Percentiles rank a stretch among this genome's conserved stretches.
These are phyloP conservation scores for Scaptomyza montana DNA, from an alignment of 1,140 invertebrate species.

Conservation along the genomic window DNA sequence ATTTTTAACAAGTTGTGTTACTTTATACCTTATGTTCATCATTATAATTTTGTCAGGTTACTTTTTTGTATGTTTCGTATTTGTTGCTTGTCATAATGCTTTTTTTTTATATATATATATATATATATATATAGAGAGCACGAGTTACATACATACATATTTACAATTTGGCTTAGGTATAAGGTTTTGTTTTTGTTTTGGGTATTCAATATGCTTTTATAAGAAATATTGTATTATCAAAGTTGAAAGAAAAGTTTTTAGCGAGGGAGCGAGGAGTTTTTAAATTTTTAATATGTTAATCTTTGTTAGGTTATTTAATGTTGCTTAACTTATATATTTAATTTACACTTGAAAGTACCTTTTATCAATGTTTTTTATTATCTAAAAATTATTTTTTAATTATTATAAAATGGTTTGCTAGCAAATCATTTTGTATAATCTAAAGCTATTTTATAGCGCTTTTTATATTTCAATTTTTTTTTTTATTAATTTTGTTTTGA, in stretches of 20 bases:
- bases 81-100: constrained; percentile 60
- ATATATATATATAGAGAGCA: constrained; percentile 33
- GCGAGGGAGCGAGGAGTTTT: constrained; percentile 48
- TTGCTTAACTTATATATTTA: constrained; percentile 27
- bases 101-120: not conserved
- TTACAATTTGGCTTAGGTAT: constrained; percentile 50
- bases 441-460: constrained; percentile 72
- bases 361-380: constrained; percentile 5
- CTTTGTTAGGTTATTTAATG: constrained; percentile 19
- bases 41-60: constrained; percentile 74
- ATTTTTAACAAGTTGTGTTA: constrained; percentile 67
- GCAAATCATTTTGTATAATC: constrained; percentile 51
- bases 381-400: constrained; percentile 14
- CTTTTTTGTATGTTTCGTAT: constrained; percentile 72
- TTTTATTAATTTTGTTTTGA: constrained; percentile 1
- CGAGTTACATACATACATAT: constrained; percentile 51
- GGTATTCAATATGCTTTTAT: constrained; percentile 22
- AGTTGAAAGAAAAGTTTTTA: constrained; percentile 33
- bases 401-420: constrained; percentile 28
- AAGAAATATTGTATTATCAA: constrained; percentile 35
- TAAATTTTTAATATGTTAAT: constrained; percentile 1
- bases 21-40: constrained; percentile 69
- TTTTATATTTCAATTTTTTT: constrained; percentile 46
- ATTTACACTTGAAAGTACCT: constrained; percentile 36
- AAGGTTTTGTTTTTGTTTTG: constrained; percentile 11